Conservation (phyloP, 2,113 vertebrate genomes). For the Felis catus region F.catus_Fca126_mat1.0 CM031413.1:127953501-127954000, state of each 20-base stretch:
- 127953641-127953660: neutral
- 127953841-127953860: constrained; percentile 29
- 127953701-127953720: constrained; percentile 58
- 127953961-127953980: neutral
- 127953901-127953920: neutral
- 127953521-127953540: neutral
- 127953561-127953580: neutral
- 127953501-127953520: neutral
- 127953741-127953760: constrained; percentile 58
- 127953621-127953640: constrained; percentile 46
- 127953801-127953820: constrained; percentile 63
- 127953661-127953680: constrained; percentile 47
- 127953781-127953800: constrained; percentile 75
- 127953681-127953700: constrained; percentile 43
- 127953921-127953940: neutral
- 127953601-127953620: constrained; percentile 10
- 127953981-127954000: constrained; percentile 30
- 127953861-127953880: constrained; percentile 54
- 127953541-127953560: neutral
- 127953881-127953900: constrained; percentile 51
- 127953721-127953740: constrained; percentile 49
- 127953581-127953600: neutral
- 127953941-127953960: constrained; percentile 29
- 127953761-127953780: constrained; percentile 59
- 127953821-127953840: constrained; percentile 66